Percentiles rank a stretch among this genome's conserved stretches.
Conservation (phyloP, 2,888 invertebrate genomes). For the Trichogramma evanescens region DNA sequence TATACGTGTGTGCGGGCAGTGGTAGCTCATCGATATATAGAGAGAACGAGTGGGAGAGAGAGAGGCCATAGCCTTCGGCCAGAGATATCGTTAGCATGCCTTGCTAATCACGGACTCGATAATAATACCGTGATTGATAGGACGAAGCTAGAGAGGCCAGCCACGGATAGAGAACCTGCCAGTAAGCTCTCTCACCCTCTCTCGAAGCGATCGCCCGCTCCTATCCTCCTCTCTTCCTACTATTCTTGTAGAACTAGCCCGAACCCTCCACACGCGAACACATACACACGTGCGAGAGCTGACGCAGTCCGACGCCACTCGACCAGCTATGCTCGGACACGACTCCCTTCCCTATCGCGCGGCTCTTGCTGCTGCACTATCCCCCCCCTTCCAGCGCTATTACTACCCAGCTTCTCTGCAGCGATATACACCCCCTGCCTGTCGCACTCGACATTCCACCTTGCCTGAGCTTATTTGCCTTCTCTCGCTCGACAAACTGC, state of each 20-base stretch:
- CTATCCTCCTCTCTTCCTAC: conserved; percentile 14
- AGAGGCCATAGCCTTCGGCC: conserved; percentile 36
- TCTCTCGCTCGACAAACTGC: too few species aligned
- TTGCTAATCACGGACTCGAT: conserved; percentile 48
- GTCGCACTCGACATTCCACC: too few species aligned
- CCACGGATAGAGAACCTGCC: conserved; percentile 23
- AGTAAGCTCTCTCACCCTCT: conserved; percentile 23
- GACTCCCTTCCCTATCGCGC: conserved; percentile 4
- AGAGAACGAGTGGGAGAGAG: neutral
- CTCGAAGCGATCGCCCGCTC: conserved; percentile 19
- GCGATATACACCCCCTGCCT: too few species aligned
- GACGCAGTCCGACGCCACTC: too few species aligned
- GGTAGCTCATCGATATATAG: conserved; percentile 19
- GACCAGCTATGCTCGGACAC: too few species aligned
- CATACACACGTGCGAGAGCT: too few species aligned
- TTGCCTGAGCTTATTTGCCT: too few species aligned
- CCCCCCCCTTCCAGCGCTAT: neutral
- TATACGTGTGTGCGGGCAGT: conserved; percentile 11
- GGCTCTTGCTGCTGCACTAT: conserved; percentile 13
- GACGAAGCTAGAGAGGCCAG: conserved; percentile 34
- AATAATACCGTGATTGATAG: conserved; percentile 48
- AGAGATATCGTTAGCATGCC: conserved; percentile 48
- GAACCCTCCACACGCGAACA: too few species aligned
- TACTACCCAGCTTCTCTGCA: too few species aligned
- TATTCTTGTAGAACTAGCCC: neutral